Conservation (phyloP, 2,113 vertebrate species). For the Entosphenus tridentatus region DNA sequence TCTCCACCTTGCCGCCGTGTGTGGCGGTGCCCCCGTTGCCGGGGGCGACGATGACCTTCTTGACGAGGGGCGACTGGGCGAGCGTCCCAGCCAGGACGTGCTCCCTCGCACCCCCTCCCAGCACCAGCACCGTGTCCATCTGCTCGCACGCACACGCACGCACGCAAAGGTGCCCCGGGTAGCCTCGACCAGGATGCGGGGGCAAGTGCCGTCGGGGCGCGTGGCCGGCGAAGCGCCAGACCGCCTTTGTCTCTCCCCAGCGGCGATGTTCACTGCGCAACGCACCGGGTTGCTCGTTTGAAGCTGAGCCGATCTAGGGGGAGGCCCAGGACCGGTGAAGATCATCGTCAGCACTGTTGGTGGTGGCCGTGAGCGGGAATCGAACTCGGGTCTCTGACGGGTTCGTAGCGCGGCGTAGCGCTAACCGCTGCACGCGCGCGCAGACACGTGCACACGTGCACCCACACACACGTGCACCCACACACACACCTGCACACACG, state of each 20-base stretch:
- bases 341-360: neutral
- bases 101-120: constrained; percentile 58
- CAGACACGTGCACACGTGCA: neutral
- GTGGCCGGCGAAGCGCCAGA: no score
- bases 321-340: neutral
- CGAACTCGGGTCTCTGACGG: neutral
- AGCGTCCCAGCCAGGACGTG: constrained; percentile 63
- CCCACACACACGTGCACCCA: constrained; percentile 6
- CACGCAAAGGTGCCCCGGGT: neutral
- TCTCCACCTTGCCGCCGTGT: constrained; percentile 38
- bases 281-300: neutral
- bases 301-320: neutral
- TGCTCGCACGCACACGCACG: neutral
- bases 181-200: neutral
- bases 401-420: neutral
- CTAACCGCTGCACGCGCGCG: neutral
- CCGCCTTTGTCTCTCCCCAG: neutral
- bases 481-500: neutral
- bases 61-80: constrained; percentile 39
- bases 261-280: neutral
- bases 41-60: constrained; percentile 46
- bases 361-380: neutral
- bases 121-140: constrained; percentile 39
- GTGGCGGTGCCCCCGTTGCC: constrained; percentile 58
- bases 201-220: no score